Evolutionary conservation across 2,113 vertebrate genomes (phyloP).

Genomic region (Lipotes vexillifer): DNA sequence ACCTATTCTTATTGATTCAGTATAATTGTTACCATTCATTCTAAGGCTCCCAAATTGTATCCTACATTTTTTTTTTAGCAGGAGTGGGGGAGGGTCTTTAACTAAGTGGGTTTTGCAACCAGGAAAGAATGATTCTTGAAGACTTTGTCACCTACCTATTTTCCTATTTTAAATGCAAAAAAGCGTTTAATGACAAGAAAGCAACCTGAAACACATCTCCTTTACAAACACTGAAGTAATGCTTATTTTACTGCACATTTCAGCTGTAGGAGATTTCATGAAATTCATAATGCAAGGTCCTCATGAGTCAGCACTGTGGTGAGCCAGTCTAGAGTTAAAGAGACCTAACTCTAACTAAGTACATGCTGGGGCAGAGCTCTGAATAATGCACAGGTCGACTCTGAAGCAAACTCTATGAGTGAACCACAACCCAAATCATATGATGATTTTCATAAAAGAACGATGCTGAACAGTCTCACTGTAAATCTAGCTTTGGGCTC

Average conservation of each 20-base stretch:
- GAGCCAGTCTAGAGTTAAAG: not conserved
- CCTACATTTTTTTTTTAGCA: not conserved
- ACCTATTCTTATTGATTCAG: not conserved
- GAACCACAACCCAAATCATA: not conserved
- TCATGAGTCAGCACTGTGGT: not conserved
- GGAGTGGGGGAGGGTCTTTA: not conserved
- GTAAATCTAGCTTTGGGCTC: not conserved
- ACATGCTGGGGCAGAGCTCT: not conserved
- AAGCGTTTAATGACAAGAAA: not conserved
- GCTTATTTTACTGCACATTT: not conserved
- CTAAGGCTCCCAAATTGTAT: not conserved
- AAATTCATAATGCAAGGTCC: not conserved
- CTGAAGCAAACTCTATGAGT: not conserved
- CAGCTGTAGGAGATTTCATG: not conserved
- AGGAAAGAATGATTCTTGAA: not conserved
- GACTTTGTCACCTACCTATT: not conserved
- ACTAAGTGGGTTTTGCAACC: not conserved
- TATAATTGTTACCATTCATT: not conserved
- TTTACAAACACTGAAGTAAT: not conserved
- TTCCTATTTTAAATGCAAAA: not conserved
- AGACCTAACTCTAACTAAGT: not conserved
- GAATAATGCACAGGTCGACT: not conserved
- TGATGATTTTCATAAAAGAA: not conserved
- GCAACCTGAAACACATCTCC: not conserved
- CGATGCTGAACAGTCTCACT: not conserved